Conservation (phyloP, 2,888 invertebrate genomes). For the Cyaniris semiargus region DNA sequence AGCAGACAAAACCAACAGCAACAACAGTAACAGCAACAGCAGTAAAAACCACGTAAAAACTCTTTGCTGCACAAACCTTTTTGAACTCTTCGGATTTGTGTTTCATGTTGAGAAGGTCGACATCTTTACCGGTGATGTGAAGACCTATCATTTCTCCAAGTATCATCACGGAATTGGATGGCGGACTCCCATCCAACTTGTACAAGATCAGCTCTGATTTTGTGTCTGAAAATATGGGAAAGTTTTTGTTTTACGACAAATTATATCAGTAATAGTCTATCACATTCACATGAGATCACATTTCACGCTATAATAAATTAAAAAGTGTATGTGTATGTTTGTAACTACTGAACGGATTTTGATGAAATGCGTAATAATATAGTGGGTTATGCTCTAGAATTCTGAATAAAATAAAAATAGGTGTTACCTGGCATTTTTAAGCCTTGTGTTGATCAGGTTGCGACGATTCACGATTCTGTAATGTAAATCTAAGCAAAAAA, state of each 20-base stretch:
- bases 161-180: slow-evolving; percentile 50
- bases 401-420: background rate
- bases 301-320: too few species aligned
- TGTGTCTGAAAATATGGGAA: slow-evolving; percentile 30
- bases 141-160: slow-evolving; percentile 52
- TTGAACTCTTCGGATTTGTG: slow-evolving; percentile 49
- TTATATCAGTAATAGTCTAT: background rate
- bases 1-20: background rate
- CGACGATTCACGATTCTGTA: background rate
- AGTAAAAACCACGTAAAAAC: too few species aligned
- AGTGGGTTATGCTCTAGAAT: too few species aligned
- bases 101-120: slow-evolving; percentile 44
- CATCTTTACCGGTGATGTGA: slow-evolving; percentile 45
- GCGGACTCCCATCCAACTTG: slow-evolving; percentile 52
- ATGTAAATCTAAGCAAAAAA: background rate
- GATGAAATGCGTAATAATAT: too few species aligned
- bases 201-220: slow-evolving; percentile 46
- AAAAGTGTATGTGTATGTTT: too few species aligned
- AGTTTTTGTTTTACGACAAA: background rate
- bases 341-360: too few species aligned
- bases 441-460: background rate
- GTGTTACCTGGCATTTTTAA: background rate
- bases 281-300: too few species aligned
- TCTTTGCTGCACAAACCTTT: slow-evolving; percentile 44
- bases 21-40: too few species aligned